Evolutionary conservation across 2,113 vertebrate species (phyloP), one percentile per base, ranked within the genome.

Genomic region (Illadopsis cleaveri): DNA sequence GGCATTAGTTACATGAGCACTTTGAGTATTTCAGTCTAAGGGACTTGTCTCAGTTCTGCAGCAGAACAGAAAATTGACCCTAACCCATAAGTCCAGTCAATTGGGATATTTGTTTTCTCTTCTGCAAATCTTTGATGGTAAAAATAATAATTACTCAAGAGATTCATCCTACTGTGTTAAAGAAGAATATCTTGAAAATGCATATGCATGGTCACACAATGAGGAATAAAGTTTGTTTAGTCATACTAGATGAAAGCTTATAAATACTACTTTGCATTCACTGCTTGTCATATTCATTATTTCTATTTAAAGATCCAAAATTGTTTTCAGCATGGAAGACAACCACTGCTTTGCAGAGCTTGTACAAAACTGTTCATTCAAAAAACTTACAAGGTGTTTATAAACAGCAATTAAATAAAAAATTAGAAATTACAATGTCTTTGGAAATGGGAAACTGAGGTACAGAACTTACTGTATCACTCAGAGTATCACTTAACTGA

Each of bases 201-300:
- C 2, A 3, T 85, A 94, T 90, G 91, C 73, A 66, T 85, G 76
- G 62, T 93, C 73, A 85, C 62, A 70, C 47, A 91, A 47, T 18
- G 2, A 68, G 54, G 75, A 93, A 91, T 82, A 53, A 85, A 91
- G 50, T 87, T 91, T 91, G 40, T 96, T 85, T 80, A 94, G 78
- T 82, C 62, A 70, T 61, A 82, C 18, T 73, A 94, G 45, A 88
- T 82, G 35, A 96, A 94, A 94, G 53, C 23, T 88, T 58, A 87
- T 82, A 94, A 95, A 96, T 58, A 57, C 53, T 79, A 13, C n/a
- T 96, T 89, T 77, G 27, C 33, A 95, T 95, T 95, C 94, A 76
- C 27, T 77, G 73, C 40, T 38, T 72, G 53, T 54, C 8, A 0
- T 38, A 70, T 31, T 83, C 37, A 83, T 83, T 81, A 88, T 42